phyloP scores from a whole-genome alignment of 2,888 invertebrate genomes.

The Lasioglossum vierecki region DNA sequence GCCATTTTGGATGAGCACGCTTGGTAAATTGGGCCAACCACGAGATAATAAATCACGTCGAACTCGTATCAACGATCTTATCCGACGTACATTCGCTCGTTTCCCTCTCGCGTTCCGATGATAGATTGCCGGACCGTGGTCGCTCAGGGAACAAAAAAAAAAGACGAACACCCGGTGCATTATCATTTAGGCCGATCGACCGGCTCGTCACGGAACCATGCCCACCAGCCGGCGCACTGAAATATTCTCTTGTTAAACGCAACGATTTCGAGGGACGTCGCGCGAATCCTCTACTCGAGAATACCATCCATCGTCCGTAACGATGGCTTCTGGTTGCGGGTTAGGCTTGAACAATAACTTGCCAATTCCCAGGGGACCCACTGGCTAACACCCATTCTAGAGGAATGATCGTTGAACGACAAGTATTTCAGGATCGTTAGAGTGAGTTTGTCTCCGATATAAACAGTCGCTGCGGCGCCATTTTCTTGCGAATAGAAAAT shows the following conservation, averaged over 20 bases:
- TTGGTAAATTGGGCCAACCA: constrained; percentile 56
- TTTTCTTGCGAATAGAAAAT: background rate
- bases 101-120: constrained; percentile 53
- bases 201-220: constrained; percentile 52
- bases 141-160: constrained; percentile 29
- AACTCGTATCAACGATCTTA: constrained; percentile 56
- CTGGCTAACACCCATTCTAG: background rate
- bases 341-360: background rate
- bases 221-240: constrained; percentile 24
- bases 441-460: background rate
- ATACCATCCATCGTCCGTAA: background rate
- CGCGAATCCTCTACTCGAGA: background rate
- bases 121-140: constrained; percentile 45
- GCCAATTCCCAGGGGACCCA: background rate
- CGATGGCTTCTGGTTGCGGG: background rate
- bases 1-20: constrained; percentile 16
- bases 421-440: background rate
- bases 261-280: constrained; percentile 35
- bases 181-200: constrained; percentile 62
- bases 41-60: constrained; percentile 62
- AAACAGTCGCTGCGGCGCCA: background rate
- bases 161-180: constrained; percentile 51
- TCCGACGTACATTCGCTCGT: constrained; percentile 50
- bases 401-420: background rate
- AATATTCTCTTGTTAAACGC: constrained; percentile 34